phyloP scores from a whole-genome alignment of 2,113 vertebrate species.

The Leucoraja erinaceus region DNA sequence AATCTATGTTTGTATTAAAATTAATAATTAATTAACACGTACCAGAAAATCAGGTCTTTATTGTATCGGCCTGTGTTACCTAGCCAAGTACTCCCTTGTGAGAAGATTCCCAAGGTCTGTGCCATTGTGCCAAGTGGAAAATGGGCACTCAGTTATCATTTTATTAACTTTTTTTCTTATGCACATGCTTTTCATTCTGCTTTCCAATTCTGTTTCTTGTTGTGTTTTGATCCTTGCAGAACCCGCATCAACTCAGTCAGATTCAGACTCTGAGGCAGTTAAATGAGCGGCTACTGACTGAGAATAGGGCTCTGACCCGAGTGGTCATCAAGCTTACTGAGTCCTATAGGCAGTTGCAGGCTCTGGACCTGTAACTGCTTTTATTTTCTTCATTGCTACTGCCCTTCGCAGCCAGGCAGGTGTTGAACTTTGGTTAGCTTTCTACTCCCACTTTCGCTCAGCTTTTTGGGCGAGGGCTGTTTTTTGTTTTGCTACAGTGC shows the following conservation, averaged over 20 bases:
- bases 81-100: neutral
- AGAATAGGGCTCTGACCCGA: constrained; percentile 94
- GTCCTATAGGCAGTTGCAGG: constrained; percentile 76
- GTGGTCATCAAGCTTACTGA: constrained; percentile 88
- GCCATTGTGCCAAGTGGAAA: constrained; percentile 10
- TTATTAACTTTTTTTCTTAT: constrained; percentile 24
- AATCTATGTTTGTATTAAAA: neutral
- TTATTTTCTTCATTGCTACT: constrained; percentile 66
- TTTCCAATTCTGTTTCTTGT: constrained; percentile 51
- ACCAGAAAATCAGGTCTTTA: neutral
- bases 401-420: constrained; percentile 84
- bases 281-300: constrained; percentile 91
- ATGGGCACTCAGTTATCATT: neutral
- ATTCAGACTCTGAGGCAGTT: constrained; percentile 87
- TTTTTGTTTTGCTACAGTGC: constrained; percentile 35
- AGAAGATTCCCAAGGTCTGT: neutral
- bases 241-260: constrained; percentile 92
- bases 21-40: too few species aligned
- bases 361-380: constrained; percentile 73
- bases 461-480: constrained; percentile 52
- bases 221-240: constrained; percentile 74
- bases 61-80: neutral
- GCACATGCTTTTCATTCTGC: constrained; percentile 44
- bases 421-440: constrained; percentile 64
- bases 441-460: constrained; percentile 58